Percentiles rank a stretch among this genome's conserved stretches.
These are phyloP conservation scores for Neolamprologus hecqui DNA, from an alignment of 2,113 vertebrate genomes.

Conservation along the genomic window DNA sequence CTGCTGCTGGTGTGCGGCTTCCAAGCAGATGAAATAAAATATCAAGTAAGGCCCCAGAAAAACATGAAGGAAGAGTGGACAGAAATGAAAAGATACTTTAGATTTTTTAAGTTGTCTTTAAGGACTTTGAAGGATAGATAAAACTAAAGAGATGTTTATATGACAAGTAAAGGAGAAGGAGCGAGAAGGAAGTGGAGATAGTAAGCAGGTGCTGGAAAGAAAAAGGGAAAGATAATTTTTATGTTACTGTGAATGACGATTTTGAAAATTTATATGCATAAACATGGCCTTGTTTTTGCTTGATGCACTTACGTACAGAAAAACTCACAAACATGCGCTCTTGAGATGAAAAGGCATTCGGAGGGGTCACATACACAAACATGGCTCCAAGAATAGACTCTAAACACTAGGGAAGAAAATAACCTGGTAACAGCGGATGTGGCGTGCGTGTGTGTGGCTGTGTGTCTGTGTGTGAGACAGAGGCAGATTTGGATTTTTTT, in stretches of 20 bases:
- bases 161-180: neutral
- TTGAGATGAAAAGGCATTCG: slow-evolving; percentile 23
- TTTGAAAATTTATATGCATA: neutral
- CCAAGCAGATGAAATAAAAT: slow-evolving; percentile 14
- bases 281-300: neutral
- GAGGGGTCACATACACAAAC: slow-evolving; percentile 53
- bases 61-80: neutral
- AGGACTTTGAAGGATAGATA: neutral
- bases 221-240: neutral
- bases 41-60: neutral
- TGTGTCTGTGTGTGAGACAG: neutral
- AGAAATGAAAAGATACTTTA: neutral
- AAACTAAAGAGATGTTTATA: neutral
- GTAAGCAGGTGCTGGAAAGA: too few relatives aligned
- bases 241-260: neutral
- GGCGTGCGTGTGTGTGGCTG: neutral
- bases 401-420: slow-evolving; percentile 60
- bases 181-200: neutral
- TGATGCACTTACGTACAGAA: slow-evolving; percentile 6
- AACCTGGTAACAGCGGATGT: slow-evolving; percentile 39
- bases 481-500: neutral
- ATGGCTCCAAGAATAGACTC: slow-evolving; percentile 46
- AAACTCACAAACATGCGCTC: neutral
- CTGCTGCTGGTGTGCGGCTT: neutral
- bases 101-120: neutral